Percentiles rank a stretch among this genome's conserved stretches.
These are phyloP conservation scores for Timandra comae DNA, from an alignment of 2,888 invertebrate species.

Conservation along the genomic window DNA sequence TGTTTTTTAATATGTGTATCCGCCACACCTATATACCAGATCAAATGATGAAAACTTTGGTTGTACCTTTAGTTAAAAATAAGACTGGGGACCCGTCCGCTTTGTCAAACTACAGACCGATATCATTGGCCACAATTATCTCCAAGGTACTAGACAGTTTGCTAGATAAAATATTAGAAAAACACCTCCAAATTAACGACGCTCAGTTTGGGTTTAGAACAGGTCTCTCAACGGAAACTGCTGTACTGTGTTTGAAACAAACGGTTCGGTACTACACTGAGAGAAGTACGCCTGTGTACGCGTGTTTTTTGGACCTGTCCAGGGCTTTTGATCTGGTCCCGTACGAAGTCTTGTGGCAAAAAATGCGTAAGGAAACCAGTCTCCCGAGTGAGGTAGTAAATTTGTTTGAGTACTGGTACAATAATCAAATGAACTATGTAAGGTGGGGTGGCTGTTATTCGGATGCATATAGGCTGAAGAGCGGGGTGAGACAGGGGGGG, in stretches of 20 bases:
- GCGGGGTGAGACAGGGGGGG: conserved; percentile 12
- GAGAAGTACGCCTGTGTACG: conserved; percentile 1
- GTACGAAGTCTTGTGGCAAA: conserved; percentile 5
- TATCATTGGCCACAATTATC: conserved; percentile 11
- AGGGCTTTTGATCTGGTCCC: conserved; percentile 2
- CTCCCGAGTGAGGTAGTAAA: no score
- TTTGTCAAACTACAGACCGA: conserved; percentile 17
- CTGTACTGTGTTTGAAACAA: conserved; percentile 11
- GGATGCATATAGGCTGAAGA: conserved; percentile 7
- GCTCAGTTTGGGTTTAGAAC: conserved; percentile 15
- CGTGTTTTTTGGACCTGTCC: conserved; percentile 1
- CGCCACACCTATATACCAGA: conserved; percentile 10
- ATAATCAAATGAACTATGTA: conserved; percentile 5
- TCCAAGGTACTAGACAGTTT: conserved; percentile 16
- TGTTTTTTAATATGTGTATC: no score
- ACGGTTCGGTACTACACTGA: conserved; percentile 5
- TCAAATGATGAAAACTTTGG: conserved; percentile 7
- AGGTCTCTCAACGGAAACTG: conserved; percentile 11
- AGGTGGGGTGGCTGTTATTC: conserved; percentile 5
- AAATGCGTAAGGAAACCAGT: no score
- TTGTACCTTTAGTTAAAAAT: conserved; percentile 20
- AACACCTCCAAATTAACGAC: conserved; percentile 7
- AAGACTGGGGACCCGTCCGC: conserved; percentile 16
- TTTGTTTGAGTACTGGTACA: neutral
- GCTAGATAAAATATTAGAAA: conserved; percentile 8